Conservation (phyloP, 2,113 vertebrate genomes). For the Talpa occidentalis region DNA sequence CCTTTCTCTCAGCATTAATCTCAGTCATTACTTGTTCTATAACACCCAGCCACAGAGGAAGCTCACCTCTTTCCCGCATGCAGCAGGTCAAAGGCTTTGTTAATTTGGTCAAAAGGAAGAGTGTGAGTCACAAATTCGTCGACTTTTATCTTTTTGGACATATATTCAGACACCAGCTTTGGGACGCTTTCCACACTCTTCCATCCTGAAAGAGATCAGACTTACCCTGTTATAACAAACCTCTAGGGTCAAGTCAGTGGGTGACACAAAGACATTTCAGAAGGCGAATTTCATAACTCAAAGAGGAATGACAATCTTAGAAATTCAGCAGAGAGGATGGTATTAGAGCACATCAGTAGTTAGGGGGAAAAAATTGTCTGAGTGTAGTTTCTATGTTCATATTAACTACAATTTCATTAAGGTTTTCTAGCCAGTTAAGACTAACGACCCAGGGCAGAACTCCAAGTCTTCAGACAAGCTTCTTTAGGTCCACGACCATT, state of each 20-base stretch:
- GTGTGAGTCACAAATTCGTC: conserved; percentile 90
- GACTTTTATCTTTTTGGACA: conserved; percentile 90
- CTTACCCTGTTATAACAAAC: background rate
- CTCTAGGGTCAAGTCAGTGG: too few relatives aligned
- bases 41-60: background rate
- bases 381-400: background rate
- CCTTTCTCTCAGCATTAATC: background rate
- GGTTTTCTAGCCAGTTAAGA: background rate
- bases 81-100: conserved; percentile 89
- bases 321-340: background rate
- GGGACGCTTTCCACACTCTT: conserved; percentile 89
- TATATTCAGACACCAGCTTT: conserved; percentile 89
- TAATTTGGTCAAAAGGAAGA: conserved; percentile 87
- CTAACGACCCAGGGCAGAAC: background rate
- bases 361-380: conserved; percentile 18
- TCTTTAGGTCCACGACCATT: background rate
- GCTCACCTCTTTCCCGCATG: conserved; percentile 87
- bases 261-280: background rate
- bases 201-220: conserved; percentile 85
- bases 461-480: background rate
- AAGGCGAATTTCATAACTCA: background rate
- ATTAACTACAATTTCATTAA: background rate
- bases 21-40: background rate
- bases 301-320: background rate
- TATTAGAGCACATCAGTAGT: background rate